Base-by-base conservation (phyloP, 2,797 vertebrate species). In the Melanotaenia nigrans region DNA sequence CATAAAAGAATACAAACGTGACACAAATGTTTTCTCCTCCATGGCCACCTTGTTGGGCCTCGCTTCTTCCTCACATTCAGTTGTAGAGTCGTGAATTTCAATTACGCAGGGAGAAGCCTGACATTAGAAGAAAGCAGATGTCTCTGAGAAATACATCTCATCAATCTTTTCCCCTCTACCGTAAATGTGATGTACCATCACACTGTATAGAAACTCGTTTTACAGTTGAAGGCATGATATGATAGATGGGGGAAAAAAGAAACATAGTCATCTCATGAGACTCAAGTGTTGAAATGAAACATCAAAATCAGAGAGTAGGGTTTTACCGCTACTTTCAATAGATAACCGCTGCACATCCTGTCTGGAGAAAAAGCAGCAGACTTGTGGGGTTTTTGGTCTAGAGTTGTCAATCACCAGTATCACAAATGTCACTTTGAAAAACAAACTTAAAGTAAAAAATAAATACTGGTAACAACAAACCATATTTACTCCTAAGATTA, bases 1-100 rank as follows among this genome's bases (percentile, higher is more conserved):
- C 97, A 99, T 99, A 79, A 97, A 98, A 68, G 92, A 89, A 91
- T 97, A 96, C 81, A 99, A 94, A 80, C 93, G 93, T 70, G 93
- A 88, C 7, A 97, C 90, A 84, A 98, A 99, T 6, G 89, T 87
- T 87, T 96, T 96, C 81, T 99, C 97, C 79, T 96, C 93, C 76
- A 87, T 83, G 68, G 90, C 91, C 64, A 63, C 47, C 0, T 32
- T 22, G 61, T 36, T 61, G 78, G 88, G 61, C 59, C 79, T 84
- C 47, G 16, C 66, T 22, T 87, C 87, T 33, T 92, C 92, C 68
- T 95, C 89, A 10, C 82, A 88, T 61, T 86, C 90, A 64, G 87
- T 84, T 45, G 78, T 84, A 2, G 89, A 91, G 75, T 92, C 89
- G 0, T 84, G 72, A 22, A 87, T 92, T 85, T 94, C 95, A 65